Base-by-base conservation (phyloP, 2,888 invertebrate species). In the Eupithecia subumbrata region DNA sequence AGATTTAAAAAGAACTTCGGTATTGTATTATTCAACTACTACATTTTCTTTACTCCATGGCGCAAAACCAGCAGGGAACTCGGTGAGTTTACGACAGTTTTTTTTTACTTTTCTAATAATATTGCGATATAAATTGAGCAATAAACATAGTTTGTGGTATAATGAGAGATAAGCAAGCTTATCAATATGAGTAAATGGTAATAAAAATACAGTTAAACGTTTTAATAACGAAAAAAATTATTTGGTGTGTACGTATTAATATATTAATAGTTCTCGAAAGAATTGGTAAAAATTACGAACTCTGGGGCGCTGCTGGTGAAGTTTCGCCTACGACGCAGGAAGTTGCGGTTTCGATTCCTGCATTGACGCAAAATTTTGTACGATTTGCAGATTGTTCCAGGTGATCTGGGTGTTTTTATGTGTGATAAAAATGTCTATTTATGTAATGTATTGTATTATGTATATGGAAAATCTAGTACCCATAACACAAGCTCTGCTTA, bases 91-190 rank as follows among this genome's bases (percentile, higher is more conserved):
- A 88, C 83, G 82, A 82, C 78, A 82, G 80, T 83, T 85, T 85
- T 64, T 85, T 64, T 72, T 86, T 84, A 85, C 84, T 85, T 85
- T 83, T 81, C 84, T 86, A 87, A 89, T 90, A 89, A 84, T 37
- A 43, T 84, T 78, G 64, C 68, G 83, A 79, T 83, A 88, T 89
- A 88, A 88, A 89, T 90, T 85, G 84, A 82, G 81, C 84, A 87
- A 84, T 90, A 90, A 90, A 90, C 90, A 90, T 90, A 88, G 90
- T 90, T 89, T 84, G 84, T 82, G 81, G 82, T 80, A 80, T 88
- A 88, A 89, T 88, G 86, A 88, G 84, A 84, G 81, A 78, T 71
- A 80, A 80, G 79, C 69, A 77, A 80, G 76, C 78, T 73, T 72
- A 72, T 73, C 12, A 68, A 67, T 67, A 67, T 8, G 64, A 64